phyloP scores from a whole-genome alignment of 1,140 invertebrate species.

The Proales similis region DNA sequence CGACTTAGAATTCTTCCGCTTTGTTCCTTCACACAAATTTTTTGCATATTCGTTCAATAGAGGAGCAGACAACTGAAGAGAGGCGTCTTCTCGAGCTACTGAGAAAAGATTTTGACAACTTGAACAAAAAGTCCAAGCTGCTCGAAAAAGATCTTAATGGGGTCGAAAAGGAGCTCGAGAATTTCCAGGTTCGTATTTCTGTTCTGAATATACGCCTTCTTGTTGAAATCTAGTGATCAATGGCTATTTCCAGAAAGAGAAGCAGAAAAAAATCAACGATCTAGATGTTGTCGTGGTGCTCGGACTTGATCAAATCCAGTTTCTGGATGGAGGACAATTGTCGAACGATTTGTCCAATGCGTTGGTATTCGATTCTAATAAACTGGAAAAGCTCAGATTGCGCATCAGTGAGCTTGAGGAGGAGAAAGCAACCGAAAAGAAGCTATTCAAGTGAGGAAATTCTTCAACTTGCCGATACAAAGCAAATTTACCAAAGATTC shows the following conservation, averaged over 20 bases:
- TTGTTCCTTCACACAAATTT: slow-evolving; percentile 19
- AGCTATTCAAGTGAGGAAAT: slow-evolving; percentile 57
- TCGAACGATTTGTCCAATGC: slow-evolving; percentile 58
- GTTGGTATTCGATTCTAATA: slow-evolving; percentile 60
- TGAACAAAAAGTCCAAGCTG: slow-evolving; percentile 50
- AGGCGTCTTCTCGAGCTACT: slow-evolving; percentile 49
- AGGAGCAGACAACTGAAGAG: slow-evolving; percentile 46
- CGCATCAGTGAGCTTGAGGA: slow-evolving; percentile 61
- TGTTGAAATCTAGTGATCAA: background rate
- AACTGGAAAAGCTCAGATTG: slow-evolving; percentile 57
- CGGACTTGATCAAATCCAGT: slow-evolving; percentile 62
- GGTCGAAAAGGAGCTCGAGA: slow-evolving; percentile 51
- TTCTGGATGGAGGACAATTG: slow-evolving; percentile 54
- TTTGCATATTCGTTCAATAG: slow-evolving; percentile 39
- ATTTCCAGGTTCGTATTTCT: too few relatives aligned
- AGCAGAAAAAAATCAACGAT: slow-evolving; percentile 64
- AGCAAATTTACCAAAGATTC: background rate
- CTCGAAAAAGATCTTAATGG: slow-evolving; percentile 47
- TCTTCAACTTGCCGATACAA: background rate
- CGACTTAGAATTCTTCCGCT: too few relatives aligned
- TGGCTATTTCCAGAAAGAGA: slow-evolving; percentile 59
- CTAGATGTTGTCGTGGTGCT: slow-evolving; percentile 61
- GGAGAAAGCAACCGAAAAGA: slow-evolving; percentile 59
- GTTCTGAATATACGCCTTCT: slow-evolving; percentile 41
- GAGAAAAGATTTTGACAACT: slow-evolving; percentile 49